Base-by-base conservation (phyloP, 2,113 vertebrate species). In the Melanerpes formicivorus region DNA sequence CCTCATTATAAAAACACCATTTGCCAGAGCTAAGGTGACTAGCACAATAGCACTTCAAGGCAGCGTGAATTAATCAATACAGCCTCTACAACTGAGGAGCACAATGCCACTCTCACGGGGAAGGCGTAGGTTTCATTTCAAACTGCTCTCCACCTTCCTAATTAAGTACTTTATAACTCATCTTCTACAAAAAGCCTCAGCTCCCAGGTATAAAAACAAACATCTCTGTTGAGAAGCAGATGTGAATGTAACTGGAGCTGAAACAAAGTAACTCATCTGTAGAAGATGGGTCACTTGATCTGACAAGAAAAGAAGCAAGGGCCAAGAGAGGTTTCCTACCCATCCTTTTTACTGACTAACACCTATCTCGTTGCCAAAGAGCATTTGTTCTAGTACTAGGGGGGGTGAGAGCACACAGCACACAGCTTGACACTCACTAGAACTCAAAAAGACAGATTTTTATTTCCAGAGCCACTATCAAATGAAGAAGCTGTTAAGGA, bases 1-100 rank as follows among this genome's bases (percentile, higher is more conserved):
- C 50, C 93, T 93, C 80, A 91, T 95, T 95, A 84, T 71, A 78
- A 93, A 87, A 78, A 37, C 46, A 55, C 32, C 40, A 50, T 90
- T 94, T 96, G 55, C 66, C 59, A 81, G 59, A 91, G 42, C 46
- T 63, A 67, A 79, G 60, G 52, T 80, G 81, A 82, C 64, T 23
- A 75, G 58, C 70, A 83, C 74, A 91, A 82, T 2, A 86, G 87
- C 73, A 52, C 52, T 88, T 84, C 78, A 88, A 85, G 64, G 72
- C 74, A 69, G 66, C 5, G 3, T 60, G 81, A 87, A 88, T 87
- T 92, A 84, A 96, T 94, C 93, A 91, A 90, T 87, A 71, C 12
- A 65, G 67, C 60, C 79, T 70, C 37, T 48, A 65, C 50, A 84
- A 71, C 92, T 60, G 32, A 92, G 74, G 78, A 78, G 40, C 69